Evolutionary conservation across 2,888 invertebrate species (phyloP).

Genomic region (Apomyelois bistriatella): DNA sequence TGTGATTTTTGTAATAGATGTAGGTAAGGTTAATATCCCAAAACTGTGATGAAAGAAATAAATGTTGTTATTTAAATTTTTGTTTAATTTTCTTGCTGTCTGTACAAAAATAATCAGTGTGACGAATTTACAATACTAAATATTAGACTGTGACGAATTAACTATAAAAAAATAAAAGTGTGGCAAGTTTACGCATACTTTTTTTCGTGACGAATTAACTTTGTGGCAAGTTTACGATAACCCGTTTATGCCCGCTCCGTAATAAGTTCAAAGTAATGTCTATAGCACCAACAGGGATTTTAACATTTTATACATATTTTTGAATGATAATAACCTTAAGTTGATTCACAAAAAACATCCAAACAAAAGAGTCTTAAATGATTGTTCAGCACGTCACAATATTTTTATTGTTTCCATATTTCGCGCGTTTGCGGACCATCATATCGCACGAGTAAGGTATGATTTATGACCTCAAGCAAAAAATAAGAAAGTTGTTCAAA

Average conservation of each 20-base stretch:
- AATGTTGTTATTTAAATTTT: no score
- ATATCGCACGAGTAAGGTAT: constrained; percentile 53
- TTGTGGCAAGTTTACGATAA: no score
- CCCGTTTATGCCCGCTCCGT: constrained; percentile 58
- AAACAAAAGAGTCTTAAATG: constrained; percentile 48
- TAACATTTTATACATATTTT: constrained; percentile 30
- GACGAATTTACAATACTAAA: no score
- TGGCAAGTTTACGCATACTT: no score
- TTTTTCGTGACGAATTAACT: no score
- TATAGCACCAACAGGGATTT: constrained; percentile 31
- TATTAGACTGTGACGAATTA: no score
- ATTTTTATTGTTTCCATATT: constrained; percentile 69
- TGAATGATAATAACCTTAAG: not conserved
- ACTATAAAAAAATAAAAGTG: no score
- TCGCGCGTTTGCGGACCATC: constrained; percentile 56
- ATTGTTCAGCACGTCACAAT: constrained; percentile 67
- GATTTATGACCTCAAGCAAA: constrained; percentile 64
- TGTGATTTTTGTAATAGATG: no score
- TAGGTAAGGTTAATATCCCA: no score
- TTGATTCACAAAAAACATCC: constrained; percentile 29
- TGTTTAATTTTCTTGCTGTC: no score
- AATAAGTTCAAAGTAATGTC: constrained; percentile 63
- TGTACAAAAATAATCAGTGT: no score
- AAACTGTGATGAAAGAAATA: no score
- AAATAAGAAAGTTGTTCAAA: constrained; percentile 69